A percentile compares a stretch with the other conserved stretches of the same genome.
These are phyloP conservation scores for Tiaroga cobitis DNA, from an alignment of 2,797 vertebrate genomes.

Conservation along the genomic window DNA sequence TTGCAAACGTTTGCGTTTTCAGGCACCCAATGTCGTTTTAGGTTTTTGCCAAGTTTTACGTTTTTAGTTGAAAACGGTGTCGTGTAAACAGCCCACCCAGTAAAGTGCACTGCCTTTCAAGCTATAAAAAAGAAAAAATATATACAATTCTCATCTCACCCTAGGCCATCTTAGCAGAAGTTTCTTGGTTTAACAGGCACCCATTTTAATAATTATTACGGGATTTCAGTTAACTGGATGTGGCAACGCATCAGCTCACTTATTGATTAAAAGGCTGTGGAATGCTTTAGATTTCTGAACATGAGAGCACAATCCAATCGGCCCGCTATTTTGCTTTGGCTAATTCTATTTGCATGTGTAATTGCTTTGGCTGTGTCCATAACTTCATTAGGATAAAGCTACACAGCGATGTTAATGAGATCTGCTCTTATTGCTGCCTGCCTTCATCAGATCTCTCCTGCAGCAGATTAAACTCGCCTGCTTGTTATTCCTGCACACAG, in stretches of 20 bases:
- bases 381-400: conserved; percentile 80
- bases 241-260: conserved; percentile 76
- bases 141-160: neutral
- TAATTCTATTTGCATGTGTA: conserved; percentile 83
- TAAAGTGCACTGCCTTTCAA: neutral
- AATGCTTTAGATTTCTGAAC: conserved; percentile 69
- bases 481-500: conserved; percentile 55
- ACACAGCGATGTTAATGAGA: conserved; percentile 81
- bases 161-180: conserved; percentile 6
- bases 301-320: conserved; percentile 82
- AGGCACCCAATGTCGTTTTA: too few species aligned
- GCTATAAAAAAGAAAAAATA: neutral
- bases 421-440: conserved; percentile 82
- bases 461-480: conserved; percentile 60
- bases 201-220: conserved; percentile 48
- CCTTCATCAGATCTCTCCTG: conserved; percentile 75
- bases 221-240: conserved; percentile 62
- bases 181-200: neutral
- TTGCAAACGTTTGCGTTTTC: too few species aligned
- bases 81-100: neutral
- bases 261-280: conserved; percentile 80
- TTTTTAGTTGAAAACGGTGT: too few species aligned
- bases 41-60: too few species aligned
- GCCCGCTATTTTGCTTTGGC: conserved; percentile 64
- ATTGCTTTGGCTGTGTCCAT: conserved; percentile 81